These are phyloP conservation scores for Drosophila rubida DNA, from an alignment of 2,888 invertebrate genomes.

Conservation along the genomic window DNA sequence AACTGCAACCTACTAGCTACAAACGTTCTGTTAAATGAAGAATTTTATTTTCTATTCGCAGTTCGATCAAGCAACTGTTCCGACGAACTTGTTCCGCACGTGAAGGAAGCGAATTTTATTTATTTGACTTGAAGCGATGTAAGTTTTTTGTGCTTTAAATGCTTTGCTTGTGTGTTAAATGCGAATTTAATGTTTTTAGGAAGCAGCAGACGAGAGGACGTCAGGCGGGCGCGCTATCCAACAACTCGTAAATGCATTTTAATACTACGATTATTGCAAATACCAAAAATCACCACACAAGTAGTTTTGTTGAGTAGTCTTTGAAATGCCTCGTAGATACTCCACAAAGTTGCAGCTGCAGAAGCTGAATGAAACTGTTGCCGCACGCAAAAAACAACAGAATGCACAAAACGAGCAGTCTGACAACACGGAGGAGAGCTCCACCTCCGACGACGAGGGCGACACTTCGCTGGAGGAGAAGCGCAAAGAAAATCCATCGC, in stretches of 20 bases:
- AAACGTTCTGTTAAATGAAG: background rate
- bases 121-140: background rate
- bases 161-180: background rate
- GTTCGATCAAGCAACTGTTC: background rate
- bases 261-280: background rate
- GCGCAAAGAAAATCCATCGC: background rate
- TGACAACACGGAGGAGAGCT: background rate
- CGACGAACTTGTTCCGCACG: background rate
- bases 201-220: background rate
- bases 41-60: background rate
- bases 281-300: background rate
- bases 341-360: slow-evolving; percentile 13
- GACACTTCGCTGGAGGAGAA: background rate
- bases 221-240: background rate
- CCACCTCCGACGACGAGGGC: background rate
- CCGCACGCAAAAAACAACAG: background rate
- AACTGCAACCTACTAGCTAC: background rate
- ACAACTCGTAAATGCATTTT: background rate
- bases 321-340: slow-evolving; percentile 19
- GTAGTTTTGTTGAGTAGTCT: background rate
- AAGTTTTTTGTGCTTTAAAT: background rate
- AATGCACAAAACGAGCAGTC: background rate
- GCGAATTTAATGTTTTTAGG: background rate
- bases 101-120: background rate
- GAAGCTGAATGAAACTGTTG: slow-evolving; percentile 6